Conservation (phyloP, 2,113 vertebrate genomes). For the Sula dactylatra region DNA sequence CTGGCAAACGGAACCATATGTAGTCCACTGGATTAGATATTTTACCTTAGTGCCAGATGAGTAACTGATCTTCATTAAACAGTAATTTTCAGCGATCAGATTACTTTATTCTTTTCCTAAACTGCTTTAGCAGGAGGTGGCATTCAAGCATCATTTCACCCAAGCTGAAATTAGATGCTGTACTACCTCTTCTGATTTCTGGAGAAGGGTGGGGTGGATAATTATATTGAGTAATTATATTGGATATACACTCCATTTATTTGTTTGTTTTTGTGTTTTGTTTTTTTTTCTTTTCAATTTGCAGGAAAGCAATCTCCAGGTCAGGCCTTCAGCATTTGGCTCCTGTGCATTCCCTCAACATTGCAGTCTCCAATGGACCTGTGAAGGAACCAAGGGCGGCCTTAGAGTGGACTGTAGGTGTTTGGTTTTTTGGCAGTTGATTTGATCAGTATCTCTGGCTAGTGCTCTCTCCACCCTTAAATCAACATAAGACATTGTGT, state of each 20-base stretch:
- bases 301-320: conserved; percentile 97
- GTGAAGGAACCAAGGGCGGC: conserved; percentile 87
- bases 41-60: neutral
- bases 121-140: neutral
- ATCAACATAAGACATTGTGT: neutral
- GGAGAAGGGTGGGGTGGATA: neutral
- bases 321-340: conserved; percentile 95
- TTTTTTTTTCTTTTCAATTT: conserved; percentile 58
- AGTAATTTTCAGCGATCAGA: conserved; percentile 37
- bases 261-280: too few species aligned
- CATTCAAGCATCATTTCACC: neutral
- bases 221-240: neutral
- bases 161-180: neutral
- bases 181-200: conserved; percentile 38
- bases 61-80: conserved; percentile 25
- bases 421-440: neutral
- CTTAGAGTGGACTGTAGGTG: conserved; percentile 95
- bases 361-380: conserved; percentile 90
- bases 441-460: neutral
- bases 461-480: neutral
- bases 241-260: neutral
- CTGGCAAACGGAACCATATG: neutral
- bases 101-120: conserved; percentile 20
- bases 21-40: neutral
- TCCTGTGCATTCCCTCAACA: conserved; percentile 81